Conservation (phyloP, 2,888 invertebrate genomes). For the Bhutanitis thaidina region DNA sequence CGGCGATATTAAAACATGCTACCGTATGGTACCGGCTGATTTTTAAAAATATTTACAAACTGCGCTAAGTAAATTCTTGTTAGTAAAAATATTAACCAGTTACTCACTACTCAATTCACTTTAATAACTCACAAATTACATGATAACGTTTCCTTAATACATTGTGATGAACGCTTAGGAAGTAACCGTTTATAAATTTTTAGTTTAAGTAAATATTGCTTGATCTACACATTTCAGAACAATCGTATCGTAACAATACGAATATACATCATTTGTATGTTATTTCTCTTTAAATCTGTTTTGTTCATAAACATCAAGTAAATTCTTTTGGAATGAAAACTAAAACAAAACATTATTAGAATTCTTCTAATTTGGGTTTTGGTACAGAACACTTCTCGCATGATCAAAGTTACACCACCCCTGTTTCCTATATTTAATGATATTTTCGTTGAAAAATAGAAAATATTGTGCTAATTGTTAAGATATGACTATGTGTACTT, state of each 20-base stretch:
- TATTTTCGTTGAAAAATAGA: slow-evolving; percentile 12
- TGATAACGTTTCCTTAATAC: background rate
- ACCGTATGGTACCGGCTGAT: slow-evolving; percentile 35
- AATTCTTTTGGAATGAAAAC: too few species aligned
- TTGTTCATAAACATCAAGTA: background rate
- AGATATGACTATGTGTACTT: slow-evolving; percentile 21
- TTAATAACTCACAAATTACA: slow-evolving; percentile 7
- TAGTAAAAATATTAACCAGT: slow-evolving; percentile 23
- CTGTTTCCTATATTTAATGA: slow-evolving; percentile 5
- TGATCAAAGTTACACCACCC: background rate
- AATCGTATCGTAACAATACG: too few species aligned
- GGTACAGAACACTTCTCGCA: background rate
- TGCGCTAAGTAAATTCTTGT: slow-evolving; percentile 30
- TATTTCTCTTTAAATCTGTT: background rate
- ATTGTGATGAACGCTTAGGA: slow-evolving; percentile 12
- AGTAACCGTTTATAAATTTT: background rate
- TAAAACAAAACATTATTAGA: too few species aligned
- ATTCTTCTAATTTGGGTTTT: background rate
- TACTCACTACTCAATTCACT: slow-evolving; percentile 10
- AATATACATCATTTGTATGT: too few species aligned
- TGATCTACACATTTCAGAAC: background rate
- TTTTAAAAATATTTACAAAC: slow-evolving; percentile 52
- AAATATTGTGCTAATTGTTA: slow-evolving; percentile 16
- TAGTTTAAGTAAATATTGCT: slow-evolving; percentile 2
- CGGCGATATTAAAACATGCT: slow-evolving; percentile 36